phyloP scores from a whole-genome alignment of 2,797 vertebrate species.

The Cirrhinus mrigala region DNA sequence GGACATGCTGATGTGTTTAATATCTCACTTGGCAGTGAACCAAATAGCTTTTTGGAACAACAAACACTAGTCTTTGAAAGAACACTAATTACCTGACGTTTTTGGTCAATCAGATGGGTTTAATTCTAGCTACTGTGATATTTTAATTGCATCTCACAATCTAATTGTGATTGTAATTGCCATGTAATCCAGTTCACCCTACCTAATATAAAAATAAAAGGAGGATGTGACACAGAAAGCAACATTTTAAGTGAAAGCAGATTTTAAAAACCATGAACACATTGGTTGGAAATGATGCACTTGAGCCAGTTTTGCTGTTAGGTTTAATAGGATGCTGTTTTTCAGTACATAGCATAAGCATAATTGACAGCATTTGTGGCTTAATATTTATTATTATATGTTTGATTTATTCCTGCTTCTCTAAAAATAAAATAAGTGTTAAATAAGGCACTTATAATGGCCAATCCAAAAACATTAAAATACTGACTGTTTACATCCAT shows the following conservation, averaged over 20 bases:
- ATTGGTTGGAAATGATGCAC: not conserved
- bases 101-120: constrained; percentile 42
- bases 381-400: not conserved
- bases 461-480: not conserved
- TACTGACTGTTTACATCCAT: not conserved
- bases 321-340: not conserved
- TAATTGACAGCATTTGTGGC: not conserved
- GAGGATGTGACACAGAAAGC: constrained; percentile 1
- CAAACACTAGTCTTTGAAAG: constrained; percentile 25
- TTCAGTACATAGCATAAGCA: not conserved
- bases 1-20: constrained; percentile 47
- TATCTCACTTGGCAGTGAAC: constrained; percentile 13
- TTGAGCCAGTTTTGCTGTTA: not conserved
- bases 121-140: constrained; percentile 38
- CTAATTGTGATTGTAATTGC: constrained; percentile 18
- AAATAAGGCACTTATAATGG: not conserved
- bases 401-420: not conserved
- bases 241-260: not conserved
- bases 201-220: not conserved
- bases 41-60: constrained; percentile 38
- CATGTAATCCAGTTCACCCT: not conserved
- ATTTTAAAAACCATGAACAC: not conserved
- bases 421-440: not conserved
- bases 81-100: constrained; percentile 49
- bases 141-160: constrained; percentile 35